Evolutionary conservation across 92 coral and sea anemone species (phyloP).

Genomic region (Parazoanthus darwini): DNA sequence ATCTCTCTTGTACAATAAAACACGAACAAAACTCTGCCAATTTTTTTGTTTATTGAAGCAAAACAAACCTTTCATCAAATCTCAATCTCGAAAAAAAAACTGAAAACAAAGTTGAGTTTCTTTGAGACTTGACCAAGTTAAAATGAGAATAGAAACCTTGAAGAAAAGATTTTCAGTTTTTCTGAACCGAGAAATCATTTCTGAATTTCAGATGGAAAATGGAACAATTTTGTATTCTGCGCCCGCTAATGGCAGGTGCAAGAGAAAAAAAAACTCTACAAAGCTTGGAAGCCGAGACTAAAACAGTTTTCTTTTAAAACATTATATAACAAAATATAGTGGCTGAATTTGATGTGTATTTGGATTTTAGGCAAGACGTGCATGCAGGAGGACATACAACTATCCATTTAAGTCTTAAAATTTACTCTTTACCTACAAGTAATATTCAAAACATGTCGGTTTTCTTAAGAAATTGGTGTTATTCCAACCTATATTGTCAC

Average conservation of each 20-base stretch:
- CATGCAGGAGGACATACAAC: not conserved
- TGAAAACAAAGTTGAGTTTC: not conserved
- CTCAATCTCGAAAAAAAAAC: not conserved
- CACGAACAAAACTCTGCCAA: constrained; percentile 27
- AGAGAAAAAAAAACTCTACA: not conserved
- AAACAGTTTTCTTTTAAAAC: not conserved
- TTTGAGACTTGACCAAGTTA: not conserved
- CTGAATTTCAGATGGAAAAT: not conserved
- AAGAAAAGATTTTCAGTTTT: not conserved
- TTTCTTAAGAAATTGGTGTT: constrained; percentile 11
- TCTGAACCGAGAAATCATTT: not conserved
- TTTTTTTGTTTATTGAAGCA: constrained; percentile 21
- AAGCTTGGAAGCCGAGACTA: not conserved
- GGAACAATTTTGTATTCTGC: not conserved
- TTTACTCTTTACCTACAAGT: not conserved
- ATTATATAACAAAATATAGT: not conserved
- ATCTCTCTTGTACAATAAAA: constrained; percentile 46
- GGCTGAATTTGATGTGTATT: no score
- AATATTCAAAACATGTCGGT: constrained; percentile 8
- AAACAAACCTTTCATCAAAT: not conserved
- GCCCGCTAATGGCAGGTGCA: constrained; percentile 24
- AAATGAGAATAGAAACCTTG: not conserved
- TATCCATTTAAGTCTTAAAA: not conserved
- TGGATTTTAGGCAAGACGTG: no score
- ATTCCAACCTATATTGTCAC: not conserved